These are phyloP conservation scores for Labeo catla DNA, from an alignment of 2,113 vertebrate genomes.

Conservation along the genomic window DNA sequence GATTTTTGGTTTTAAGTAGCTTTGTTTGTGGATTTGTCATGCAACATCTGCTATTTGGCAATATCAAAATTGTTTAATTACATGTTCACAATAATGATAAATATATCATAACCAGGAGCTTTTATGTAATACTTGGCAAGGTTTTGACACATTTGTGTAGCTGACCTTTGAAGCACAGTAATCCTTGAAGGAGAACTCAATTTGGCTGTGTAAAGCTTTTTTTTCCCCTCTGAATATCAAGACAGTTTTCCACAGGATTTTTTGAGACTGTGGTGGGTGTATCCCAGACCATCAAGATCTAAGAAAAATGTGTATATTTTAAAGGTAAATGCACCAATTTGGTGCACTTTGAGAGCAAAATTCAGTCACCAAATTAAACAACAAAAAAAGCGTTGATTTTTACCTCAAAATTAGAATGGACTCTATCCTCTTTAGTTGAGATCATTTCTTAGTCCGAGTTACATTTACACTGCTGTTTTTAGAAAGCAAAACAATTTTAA, in stretches of 20 bases:
- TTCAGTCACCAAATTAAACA: no score
- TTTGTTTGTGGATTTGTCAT: slow-evolving; percentile 17
- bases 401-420: no score
- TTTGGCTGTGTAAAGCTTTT: not conserved
- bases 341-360: no score
- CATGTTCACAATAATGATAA: not conserved
- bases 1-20: slow-evolving; percentile 1
- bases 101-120: not conserved
- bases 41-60: not conserved
- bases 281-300: no score
- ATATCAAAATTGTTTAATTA: not conserved
- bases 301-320: no score
- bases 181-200: not conserved
- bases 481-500: not conserved
- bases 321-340: no score
- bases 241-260: not conserved
- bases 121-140: not conserved
- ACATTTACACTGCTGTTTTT: no score
- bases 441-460: no score
- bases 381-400: no score
- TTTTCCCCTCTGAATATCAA: no score
- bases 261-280: not conserved
- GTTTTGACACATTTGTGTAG: not conserved
- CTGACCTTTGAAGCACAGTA: not conserved
- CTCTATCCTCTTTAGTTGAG: no score